Conservation (phyloP, 1,140 invertebrate genomes). For the Lepidotrigona ventralis region DNA sequence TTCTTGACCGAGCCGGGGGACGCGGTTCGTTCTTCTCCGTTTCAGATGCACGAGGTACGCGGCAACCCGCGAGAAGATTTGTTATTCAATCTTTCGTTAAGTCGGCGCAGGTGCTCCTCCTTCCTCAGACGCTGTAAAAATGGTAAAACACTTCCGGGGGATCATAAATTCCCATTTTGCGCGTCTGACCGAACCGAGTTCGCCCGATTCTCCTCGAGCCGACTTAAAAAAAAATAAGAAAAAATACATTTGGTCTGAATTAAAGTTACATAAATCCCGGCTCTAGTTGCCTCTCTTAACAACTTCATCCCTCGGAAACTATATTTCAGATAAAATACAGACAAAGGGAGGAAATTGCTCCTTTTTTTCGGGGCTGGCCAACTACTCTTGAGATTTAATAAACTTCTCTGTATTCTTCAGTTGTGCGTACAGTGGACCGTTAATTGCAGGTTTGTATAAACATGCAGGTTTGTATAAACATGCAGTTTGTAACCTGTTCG, state of each 20-base stretch:
- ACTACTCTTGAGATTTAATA: too few relatives aligned
- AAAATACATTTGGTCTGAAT: constrained; percentile 12
- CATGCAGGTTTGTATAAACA: too few relatives aligned
- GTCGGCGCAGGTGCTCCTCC: constrained; percentile 19
- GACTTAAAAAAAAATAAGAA: constrained; percentile 20
- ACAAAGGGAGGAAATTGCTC: neutral
- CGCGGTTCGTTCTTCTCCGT: constrained; percentile 5
- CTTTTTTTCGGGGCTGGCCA: neutral
- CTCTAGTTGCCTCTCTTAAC: neutral
- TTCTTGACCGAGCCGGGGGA: too few relatives aligned
- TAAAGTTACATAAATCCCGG: constrained; percentile 23
- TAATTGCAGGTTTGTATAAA: too few relatives aligned
- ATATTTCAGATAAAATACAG: too few relatives aligned
- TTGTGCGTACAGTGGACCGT: too few relatives aligned
- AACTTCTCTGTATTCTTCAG: too few relatives aligned
- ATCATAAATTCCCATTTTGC: constrained; percentile 40
- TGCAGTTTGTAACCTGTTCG: too few relatives aligned
- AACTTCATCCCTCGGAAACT: neutral
- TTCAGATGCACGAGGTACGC: constrained; percentile 27
- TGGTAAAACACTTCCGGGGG: constrained; percentile 31
- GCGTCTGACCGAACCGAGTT: neutral
- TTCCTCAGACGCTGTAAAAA: constrained; percentile 30
- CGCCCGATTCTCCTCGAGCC: constrained; percentile 23
- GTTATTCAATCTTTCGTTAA: constrained; percentile 42
- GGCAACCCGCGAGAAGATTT: neutral